phyloP scores from a whole-genome alignment of 2,888 invertebrate species.

The Xestia xanthographa region DNA sequence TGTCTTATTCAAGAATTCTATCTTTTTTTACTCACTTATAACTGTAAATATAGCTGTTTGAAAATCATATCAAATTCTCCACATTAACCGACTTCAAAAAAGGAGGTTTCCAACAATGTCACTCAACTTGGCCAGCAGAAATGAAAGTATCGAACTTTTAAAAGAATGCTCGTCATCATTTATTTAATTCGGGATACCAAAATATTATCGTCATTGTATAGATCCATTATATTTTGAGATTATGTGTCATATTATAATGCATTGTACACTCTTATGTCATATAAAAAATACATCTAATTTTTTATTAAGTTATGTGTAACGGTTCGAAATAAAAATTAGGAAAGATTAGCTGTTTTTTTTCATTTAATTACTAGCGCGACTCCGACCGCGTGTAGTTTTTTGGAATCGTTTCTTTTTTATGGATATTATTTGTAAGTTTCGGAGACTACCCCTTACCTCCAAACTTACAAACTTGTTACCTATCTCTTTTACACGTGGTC shows the following conservation, averaged over 20 bases:
- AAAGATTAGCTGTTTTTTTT: conserved; percentile 68
- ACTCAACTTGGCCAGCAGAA: conserved; percentile 45
- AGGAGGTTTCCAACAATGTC: conserved; percentile 19
- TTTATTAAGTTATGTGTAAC: conserved; percentile 85
- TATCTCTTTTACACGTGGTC: no score
- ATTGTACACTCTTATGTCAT: conserved; percentile 67
- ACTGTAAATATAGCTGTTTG: not conserved
- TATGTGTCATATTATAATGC: conserved; percentile 80
- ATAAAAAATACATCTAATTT: conserved; percentile 66
- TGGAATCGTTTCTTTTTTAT: no score
- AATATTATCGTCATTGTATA: conserved; percentile 81
- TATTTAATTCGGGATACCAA: conserved; percentile 68
- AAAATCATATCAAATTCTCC: not conserved
- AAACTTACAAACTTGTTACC: no score
- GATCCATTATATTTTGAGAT: conserved; percentile 85
- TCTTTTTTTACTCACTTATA: not conserved
- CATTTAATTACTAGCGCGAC: conserved; percentile 22
- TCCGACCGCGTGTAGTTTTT: no score
- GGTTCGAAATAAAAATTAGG: conserved; percentile 85
- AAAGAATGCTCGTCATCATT: conserved; percentile 54
- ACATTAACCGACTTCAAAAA: not conserved
- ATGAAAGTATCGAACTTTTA: conserved; percentile 57
- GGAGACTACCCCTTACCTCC: no score
- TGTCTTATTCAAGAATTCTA: no score
- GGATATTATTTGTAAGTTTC: no score